Evolutionary conservation across 2,797 vertebrate genomes (phyloP).

Genomic region (Myotis vivesi): DNA sequence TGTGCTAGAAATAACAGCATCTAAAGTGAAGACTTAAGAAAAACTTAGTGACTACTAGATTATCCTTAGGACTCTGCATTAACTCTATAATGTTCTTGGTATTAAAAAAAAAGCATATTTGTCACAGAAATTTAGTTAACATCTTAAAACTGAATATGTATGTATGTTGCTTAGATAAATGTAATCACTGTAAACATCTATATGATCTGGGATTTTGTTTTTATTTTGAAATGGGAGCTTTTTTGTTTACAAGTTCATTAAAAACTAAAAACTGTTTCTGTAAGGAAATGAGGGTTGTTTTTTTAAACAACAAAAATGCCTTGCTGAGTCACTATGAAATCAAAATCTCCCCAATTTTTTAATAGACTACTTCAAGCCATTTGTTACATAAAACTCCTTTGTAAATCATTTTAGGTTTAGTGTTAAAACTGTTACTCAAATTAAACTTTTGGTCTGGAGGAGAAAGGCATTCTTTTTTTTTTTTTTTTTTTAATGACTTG

Average conservation of each 20-base stretch:
- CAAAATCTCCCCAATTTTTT: conserved; percentile 83
- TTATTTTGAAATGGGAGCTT: conserved; percentile 88
- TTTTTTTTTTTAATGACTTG: conserved; percentile 70
- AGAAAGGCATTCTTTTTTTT: conserved; percentile 80
- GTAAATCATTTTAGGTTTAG: conserved; percentile 85
- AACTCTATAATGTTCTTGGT: conserved; percentile 97
- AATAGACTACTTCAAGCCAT: conserved; percentile 84
- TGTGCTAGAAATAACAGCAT: conserved; percentile 94
- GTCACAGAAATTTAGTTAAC: conserved; percentile 91
- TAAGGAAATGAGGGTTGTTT: conserved; percentile 85
- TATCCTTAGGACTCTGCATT: conserved; percentile 97
- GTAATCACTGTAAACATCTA: conserved; percentile 92
- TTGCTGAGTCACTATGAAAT: conserved; percentile 86
- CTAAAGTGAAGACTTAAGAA: conserved; percentile 91
- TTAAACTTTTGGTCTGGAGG: conserved; percentile 81
- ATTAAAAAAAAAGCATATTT: conserved; percentile 92
- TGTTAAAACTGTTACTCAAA: conserved; percentile 82
- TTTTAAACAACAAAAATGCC: conserved; percentile 84
- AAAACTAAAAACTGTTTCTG: conserved; percentile 89
- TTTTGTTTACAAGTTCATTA: conserved; percentile 91
- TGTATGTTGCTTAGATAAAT: conserved; percentile 93
- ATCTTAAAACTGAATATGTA: conserved; percentile 91
- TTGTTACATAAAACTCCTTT: conserved; percentile 85
- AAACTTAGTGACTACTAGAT: conserved; percentile 94
- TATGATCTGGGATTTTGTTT: conserved; percentile 89